phyloP scores from a whole-genome alignment of 2,797 vertebrate species.

The Allobates femoralis region DNA sequence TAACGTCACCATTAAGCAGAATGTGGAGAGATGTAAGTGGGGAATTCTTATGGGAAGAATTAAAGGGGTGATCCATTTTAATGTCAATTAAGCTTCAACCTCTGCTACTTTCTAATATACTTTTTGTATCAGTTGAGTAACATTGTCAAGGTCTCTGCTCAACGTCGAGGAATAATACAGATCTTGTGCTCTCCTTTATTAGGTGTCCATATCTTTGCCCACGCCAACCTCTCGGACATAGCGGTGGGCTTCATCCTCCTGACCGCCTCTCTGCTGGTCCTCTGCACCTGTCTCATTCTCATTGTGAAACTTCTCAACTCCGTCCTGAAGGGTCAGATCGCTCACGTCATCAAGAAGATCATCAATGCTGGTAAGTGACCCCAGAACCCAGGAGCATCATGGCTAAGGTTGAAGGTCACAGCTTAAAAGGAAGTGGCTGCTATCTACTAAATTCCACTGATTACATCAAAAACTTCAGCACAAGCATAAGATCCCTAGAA shows the following conservation, averaged over 20 bases:
- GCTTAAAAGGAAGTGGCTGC: background rate
- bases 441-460: background rate
- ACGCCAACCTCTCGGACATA: slow-evolving; percentile 79
- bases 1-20: slow-evolving; percentile 23
- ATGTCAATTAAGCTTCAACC: no score
- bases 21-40: slow-evolving; percentile 57
- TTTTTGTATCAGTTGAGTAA: no score
- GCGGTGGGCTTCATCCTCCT: slow-evolving; percentile 89
- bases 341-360: slow-evolving; percentile 91
- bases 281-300: slow-evolving; percentile 91
- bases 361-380: slow-evolving; percentile 88
- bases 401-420: background rate
- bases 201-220: slow-evolving; percentile 88
- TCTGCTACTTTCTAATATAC: no score
- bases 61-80: no score
- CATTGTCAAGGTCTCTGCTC: background rate
- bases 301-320: slow-evolving; percentile 96
- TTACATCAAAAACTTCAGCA: no score
- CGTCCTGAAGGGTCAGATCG: slow-evolving; percentile 93
- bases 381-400: background rate
- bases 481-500: no score
- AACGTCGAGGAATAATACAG: background rate
- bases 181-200: slow-evolving; percentile 1
- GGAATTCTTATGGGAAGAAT: no score
- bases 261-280: slow-evolving; percentile 81